A percentile compares a stretch with the other conserved stretches of the same genome.
Conservation (phyloP, 2,113 vertebrate species). For the Daboia siamensis region DNA sequence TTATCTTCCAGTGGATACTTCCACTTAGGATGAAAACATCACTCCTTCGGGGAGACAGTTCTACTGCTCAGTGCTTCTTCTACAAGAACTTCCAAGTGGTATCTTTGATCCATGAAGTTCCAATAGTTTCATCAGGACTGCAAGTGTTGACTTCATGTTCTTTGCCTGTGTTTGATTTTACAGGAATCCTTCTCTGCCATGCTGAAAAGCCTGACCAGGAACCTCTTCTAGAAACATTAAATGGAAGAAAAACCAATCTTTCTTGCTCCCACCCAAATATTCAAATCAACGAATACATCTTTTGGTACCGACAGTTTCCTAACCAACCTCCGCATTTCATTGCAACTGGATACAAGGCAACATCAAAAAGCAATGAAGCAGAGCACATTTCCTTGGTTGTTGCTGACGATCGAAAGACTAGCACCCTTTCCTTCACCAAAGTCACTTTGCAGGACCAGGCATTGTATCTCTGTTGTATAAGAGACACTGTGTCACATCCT, state of each 20-base stretch:
- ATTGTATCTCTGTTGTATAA: slow-evolving; percentile 35
- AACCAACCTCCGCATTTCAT: neutral
- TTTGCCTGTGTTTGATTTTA: neutral
- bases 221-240: neutral
- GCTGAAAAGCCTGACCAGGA: neutral
- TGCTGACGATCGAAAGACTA: neutral
- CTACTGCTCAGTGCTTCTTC: too few relatives aligned
- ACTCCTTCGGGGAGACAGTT: too few relatives aligned
- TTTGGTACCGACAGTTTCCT: slow-evolving; percentile 42
- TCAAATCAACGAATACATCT: slow-evolving; percentile 6
- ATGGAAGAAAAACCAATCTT: neutral
- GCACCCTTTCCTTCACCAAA: neutral
- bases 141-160: neutral
- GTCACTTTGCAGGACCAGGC: slow-evolving; percentile 7
- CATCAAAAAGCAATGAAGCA: fast-evolving
- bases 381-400: neutral
- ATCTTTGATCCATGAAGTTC: neutral
- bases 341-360: neutral
- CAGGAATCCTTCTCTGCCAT: neutral
- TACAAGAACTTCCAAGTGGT: neutral
- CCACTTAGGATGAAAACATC: too few relatives aligned
- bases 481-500: neutral
- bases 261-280: neutral
- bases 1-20: too few relatives aligned
- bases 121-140: neutral